These are phyloP conservation scores for Hypolimnas misippus DNA, from an alignment of 2,888 invertebrate genomes.

Conservation along the genomic window DNA sequence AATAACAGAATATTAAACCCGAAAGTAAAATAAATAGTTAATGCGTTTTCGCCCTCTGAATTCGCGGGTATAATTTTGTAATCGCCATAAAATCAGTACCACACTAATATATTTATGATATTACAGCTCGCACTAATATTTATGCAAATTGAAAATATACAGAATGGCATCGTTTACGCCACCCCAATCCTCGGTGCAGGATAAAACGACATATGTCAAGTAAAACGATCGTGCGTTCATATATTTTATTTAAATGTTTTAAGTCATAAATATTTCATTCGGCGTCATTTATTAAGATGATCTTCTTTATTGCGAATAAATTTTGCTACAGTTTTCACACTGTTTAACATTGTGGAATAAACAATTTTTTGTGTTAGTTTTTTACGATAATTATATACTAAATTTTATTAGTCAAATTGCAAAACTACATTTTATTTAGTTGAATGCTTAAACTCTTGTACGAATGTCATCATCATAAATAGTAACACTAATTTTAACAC, in stretches of 20 bases:
- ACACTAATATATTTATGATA: constrained; percentile 82
- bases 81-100: constrained; percentile 84
- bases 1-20: constrained; percentile 27
- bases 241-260: constrained; percentile 27
- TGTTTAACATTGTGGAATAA: no score
- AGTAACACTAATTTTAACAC: neutral
- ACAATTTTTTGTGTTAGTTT: no score
- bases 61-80: constrained; percentile 72
- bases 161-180: constrained; percentile 76
- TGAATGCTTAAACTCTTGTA: no score
- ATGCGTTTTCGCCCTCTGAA: constrained; percentile 59
- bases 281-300: no score
- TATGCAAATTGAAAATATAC: constrained; percentile 83
- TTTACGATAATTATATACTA: neutral
- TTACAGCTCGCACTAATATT: constrained; percentile 80
- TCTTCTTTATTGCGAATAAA: no score
- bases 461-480: neutral
- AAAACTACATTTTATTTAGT: no score
- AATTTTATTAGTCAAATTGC: no score
- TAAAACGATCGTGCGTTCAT: constrained; percentile 46
- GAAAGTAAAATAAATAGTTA: constrained; percentile 44
- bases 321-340: no score
- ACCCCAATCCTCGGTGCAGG: constrained; percentile 70
- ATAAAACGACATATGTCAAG: constrained; percentile 67
- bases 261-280: neutral